Conservation (phyloP, 2,888 invertebrate species). For the Tetropium fuscum region DNA sequence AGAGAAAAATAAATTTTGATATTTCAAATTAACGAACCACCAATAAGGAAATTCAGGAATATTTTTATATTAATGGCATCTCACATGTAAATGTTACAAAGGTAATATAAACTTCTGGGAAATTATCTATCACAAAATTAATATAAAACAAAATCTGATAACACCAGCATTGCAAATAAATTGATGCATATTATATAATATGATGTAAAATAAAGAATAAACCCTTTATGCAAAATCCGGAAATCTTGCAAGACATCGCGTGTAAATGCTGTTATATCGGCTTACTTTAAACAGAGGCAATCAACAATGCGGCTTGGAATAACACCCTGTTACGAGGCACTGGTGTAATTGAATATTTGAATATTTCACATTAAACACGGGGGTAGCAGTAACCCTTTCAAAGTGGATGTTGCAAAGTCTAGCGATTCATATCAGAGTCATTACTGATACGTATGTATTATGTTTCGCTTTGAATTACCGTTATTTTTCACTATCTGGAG, state of each 20-base stretch:
- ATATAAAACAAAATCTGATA: too few relatives aligned
- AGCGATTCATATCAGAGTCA: conserved; percentile 15
- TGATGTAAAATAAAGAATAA: too few relatives aligned
- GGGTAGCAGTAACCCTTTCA: conserved; percentile 17
- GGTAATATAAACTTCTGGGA: too few relatives aligned
- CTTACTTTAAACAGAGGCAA: conserved; percentile 36
- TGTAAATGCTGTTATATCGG: conserved; percentile 35
- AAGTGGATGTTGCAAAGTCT: background rate
- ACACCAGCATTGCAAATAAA: too few relatives aligned
- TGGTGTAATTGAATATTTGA: conserved; percentile 41
- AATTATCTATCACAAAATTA: too few relatives aligned
- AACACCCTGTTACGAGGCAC: conserved; percentile 38
- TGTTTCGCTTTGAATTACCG: background rate
- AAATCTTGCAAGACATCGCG: conserved; percentile 38
- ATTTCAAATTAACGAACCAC: too few relatives aligned
- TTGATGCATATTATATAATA: too few relatives aligned
- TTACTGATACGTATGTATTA: conserved; percentile 6
- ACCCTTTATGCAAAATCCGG: conserved; percentile 31
- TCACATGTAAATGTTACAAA: too few relatives aligned
- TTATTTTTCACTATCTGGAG: conserved; percentile 1
- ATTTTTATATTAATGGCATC: too few relatives aligned
- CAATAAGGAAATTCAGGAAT: too few relatives aligned
- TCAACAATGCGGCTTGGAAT: conserved; percentile 38
- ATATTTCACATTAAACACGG: conserved; percentile 34
- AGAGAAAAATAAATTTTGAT: too few relatives aligned